Evolutionary conservation across 1,140 invertebrate genomes (phyloP).

Genomic region (Cotesia chilonis): DNA sequence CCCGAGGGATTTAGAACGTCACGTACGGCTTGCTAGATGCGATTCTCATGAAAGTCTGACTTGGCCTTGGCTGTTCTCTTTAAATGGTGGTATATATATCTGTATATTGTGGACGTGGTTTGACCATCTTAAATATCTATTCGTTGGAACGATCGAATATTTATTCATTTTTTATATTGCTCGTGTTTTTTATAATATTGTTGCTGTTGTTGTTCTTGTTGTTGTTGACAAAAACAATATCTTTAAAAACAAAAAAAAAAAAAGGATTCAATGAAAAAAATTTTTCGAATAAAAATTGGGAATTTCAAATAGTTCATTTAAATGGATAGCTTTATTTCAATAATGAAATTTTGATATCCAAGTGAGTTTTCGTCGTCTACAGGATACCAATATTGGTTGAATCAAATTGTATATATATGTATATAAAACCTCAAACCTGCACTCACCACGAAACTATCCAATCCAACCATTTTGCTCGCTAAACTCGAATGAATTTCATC

Average conservation of each 20-base stretch:
- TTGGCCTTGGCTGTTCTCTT: slow-evolving; percentile 1
- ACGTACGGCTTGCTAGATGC: slow-evolving; percentile 10
- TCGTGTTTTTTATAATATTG: too few relatives aligned
- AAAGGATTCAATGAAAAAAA: too few relatives aligned
- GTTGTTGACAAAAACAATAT: too few relatives aligned
- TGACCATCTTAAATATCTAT: not conserved
- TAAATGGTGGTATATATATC: not conserved
- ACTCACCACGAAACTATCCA: slow-evolving; percentile 4
- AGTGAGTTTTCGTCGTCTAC: not conserved
- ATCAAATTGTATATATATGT: not conserved
- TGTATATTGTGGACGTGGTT: not conserved
- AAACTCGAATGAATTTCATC: slow-evolving; percentile 31
- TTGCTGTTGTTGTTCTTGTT: too few relatives aligned
- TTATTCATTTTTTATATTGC: too few relatives aligned
- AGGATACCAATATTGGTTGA: slow-evolving; percentile 14
- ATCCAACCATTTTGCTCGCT: slow-evolving; percentile 10
- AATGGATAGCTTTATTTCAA: slow-evolving; percentile 1
- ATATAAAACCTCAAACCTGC: too few relatives aligned
- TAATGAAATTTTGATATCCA: slow-evolving; percentile 17
- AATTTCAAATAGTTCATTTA: too few relatives aligned
- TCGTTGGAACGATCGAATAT: too few relatives aligned
- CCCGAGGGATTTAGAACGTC: not conserved
- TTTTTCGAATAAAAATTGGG: too few relatives aligned
- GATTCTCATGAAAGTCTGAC: slow-evolving; percentile 5
- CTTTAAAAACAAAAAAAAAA: too few relatives aligned